Conservation (phyloP, 2,888 invertebrate genomes). For the Lasioglossum pauxillum region DNA sequence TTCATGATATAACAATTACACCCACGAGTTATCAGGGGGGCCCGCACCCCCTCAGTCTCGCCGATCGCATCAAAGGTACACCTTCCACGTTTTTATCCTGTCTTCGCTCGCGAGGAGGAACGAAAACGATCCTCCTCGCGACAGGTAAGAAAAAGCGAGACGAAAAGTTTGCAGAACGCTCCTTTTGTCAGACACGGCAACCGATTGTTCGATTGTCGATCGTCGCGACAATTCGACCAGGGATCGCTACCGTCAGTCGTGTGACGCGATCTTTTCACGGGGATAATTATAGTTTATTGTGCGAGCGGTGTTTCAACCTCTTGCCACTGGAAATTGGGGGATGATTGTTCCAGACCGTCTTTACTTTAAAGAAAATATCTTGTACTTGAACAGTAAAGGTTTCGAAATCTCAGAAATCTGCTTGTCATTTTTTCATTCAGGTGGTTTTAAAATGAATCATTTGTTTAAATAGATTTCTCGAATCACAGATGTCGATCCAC, state of each 20-base stretch:
- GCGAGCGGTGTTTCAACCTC: background rate
- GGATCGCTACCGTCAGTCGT: background rate
- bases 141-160: background rate
- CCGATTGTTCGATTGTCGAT: background rate
- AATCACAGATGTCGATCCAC: background rate
- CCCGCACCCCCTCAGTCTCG: conserved; percentile 45
- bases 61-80: conserved; percentile 59
- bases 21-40: conserved; percentile 74
- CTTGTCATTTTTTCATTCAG: too few species aligned
- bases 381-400: too few species aligned
- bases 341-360: background rate
- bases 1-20: conserved; percentile 79
- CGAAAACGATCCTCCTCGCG: conserved; percentile 42
- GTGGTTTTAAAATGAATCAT: too few species aligned
- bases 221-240: background rate
- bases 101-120: conserved; percentile 14
- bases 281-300: background rate
- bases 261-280: background rate
- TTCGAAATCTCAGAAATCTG: too few species aligned
- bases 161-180: conserved; percentile 29
- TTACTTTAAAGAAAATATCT: background rate
- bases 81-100: conserved; percentile 32
- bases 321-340: background rate
- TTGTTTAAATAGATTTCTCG: too few species aligned
- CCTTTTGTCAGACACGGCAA: background rate